phyloP scores from a whole-genome alignment of 2,113 vertebrate genomes.

The Proteles cristata region DNA sequence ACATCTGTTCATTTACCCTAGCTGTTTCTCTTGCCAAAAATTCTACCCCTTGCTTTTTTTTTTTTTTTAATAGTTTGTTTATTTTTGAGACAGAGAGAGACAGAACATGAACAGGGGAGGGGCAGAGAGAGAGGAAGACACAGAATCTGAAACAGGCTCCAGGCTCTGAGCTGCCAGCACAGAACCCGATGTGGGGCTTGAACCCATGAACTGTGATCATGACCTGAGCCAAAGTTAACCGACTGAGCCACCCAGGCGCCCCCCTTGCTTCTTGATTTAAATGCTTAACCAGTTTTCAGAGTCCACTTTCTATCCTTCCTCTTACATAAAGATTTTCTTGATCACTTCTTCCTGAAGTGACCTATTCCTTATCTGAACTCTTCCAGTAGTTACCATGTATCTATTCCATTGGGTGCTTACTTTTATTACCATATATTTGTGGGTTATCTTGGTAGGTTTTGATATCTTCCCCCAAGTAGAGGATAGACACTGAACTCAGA shows the following conservation, averaged over 20 bases:
- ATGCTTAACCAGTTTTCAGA: background rate
- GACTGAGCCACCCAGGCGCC: too few species aligned
- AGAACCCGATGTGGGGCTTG: too few species aligned
- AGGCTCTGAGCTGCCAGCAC: too few species aligned
- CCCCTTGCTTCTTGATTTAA: background rate
- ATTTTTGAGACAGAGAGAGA: too few species aligned
- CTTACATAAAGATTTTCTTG: conserved; percentile 1
- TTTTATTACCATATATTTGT: background rate
- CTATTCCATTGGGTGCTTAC: background rate
- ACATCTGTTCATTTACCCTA: background rate
- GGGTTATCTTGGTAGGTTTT: background rate
- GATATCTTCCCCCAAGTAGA: background rate
- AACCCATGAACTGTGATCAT: too few species aligned
- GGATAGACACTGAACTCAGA: background rate
- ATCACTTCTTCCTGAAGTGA: background rate
- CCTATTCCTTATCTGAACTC: background rate
- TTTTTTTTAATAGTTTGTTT: too few species aligned
- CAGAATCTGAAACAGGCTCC: too few species aligned
- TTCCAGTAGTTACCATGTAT: background rate
- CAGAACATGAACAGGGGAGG: too few species aligned
- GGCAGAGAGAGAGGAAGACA: too few species aligned
- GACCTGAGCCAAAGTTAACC: too few species aligned
- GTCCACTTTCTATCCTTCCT: background rate
- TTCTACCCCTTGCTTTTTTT: background rate
- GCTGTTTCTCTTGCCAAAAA: background rate